phyloP scores from a whole-genome alignment of 2,888 invertebrate genomes.

The Colostygia pectinataria region DNA sequence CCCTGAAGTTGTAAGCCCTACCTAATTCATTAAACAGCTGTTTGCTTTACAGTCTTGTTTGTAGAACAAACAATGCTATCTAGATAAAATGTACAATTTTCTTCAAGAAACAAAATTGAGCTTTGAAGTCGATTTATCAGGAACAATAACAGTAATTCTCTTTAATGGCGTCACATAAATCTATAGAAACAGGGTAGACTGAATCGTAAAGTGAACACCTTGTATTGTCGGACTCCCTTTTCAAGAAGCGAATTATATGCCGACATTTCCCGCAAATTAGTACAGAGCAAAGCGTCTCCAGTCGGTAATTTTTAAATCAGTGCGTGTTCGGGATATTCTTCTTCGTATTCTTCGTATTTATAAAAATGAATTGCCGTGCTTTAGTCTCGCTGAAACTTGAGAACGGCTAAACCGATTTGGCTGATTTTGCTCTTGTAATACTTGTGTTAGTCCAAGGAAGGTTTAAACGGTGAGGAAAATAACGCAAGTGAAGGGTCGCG shows the following conservation, averaged over 20 bases:
- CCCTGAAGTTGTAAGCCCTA: too few species aligned
- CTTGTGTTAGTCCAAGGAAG: too few species aligned
- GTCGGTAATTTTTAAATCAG: not conserved
- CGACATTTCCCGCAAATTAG: slow-evolving; percentile 33
- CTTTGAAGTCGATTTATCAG: slow-evolving; percentile 32
- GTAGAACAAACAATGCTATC: slow-evolving; percentile 4
- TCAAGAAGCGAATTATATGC: slow-evolving; percentile 48
- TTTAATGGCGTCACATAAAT: slow-evolving; percentile 47
- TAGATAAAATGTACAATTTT: slow-evolving; percentile 15
- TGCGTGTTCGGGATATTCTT: too few species aligned
- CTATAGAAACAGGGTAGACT: slow-evolving; percentile 44
- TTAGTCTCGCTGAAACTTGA: too few species aligned
- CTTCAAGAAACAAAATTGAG: slow-evolving; percentile 5
- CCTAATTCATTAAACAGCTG: not conserved
- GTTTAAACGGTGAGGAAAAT: too few species aligned
- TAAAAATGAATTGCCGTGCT: too few species aligned
- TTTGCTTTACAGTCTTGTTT: not conserved
- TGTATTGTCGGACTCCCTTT: slow-evolving; percentile 55
- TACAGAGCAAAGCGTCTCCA: not conserved
- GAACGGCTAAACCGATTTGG: too few species aligned
- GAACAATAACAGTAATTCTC: slow-evolving; percentile 48
- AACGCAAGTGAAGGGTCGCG: too few species aligned
- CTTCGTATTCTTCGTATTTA: too few species aligned
- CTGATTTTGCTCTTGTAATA: too few species aligned
- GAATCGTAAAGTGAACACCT: slow-evolving; percentile 52